A percentile compares a stretch with the other conserved stretches of the same genome.
These are phyloP conservation scores for Hanleya hanleyi DNA, from an alignment of 2,888 invertebrate genomes.

Conservation along the genomic window DNA sequence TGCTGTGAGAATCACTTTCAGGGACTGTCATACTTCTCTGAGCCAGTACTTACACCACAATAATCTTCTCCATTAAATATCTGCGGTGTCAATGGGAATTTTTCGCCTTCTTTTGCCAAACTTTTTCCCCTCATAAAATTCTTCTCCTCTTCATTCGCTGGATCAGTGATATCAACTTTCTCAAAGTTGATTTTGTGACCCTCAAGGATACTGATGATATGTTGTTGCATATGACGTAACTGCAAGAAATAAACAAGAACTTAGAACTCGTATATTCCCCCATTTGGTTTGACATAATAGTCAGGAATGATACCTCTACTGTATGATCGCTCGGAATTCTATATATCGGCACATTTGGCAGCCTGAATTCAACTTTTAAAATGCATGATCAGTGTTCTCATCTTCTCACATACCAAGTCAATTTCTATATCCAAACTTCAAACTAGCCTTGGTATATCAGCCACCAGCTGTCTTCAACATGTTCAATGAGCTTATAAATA, in stretches of 20 bases:
- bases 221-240: constrained; percentile 97
- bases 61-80: constrained; percentile 93
- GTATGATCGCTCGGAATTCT: no score
- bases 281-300: not conserved
- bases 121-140: constrained; percentile 92
- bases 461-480: no score
- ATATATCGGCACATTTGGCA: no score
- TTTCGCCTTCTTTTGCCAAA: constrained; percentile 55
- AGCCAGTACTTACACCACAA: constrained; percentile 87
- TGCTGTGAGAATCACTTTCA: no score
- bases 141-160: constrained; percentile 89
- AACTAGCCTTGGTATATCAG: no score
- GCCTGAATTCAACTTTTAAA: no score
- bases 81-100: constrained; percentile 83
- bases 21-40: no score
- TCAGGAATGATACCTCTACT: no score
- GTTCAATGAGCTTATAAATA: no score
- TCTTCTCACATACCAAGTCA: no score
- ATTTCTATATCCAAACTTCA: not conserved
- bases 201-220: constrained; percentile 93
- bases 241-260: constrained; percentile 70
- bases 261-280: not conserved
- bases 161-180: constrained; percentile 95
- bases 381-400: no score
- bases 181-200: constrained; percentile 92